Evolutionary conservation across 2,113 vertebrate species (phyloP), one percentile per base, ranked within the genome.

Genomic region (Sclerurus mexicanus): DNA sequence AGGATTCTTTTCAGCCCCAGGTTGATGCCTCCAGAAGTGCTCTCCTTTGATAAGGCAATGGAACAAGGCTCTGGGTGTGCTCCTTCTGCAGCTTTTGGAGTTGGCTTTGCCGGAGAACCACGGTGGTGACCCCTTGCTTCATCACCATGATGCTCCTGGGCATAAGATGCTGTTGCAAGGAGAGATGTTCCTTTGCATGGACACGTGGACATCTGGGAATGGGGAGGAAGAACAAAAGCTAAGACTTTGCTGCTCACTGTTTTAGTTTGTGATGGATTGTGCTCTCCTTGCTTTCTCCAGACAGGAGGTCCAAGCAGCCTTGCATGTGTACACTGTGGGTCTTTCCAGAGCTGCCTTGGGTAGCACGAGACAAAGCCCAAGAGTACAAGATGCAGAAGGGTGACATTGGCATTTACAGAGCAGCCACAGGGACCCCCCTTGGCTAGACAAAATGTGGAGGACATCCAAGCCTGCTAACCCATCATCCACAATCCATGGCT

Each of bases 121-220:
- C 1, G 1, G 5, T 6, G 4, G 37, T 47, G 33, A 9, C 10
- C 3, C 14, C 16, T 8, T 75, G 44, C 35, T 47, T 52, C 62
- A 49, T 40, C 62, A 33, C 13, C 8, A n/a, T 0, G 2, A 22
- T 28, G 35, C 23, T 93, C 22, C 52, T 22, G 77, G 56, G 35
- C 47, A 31, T 0, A 1, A 22, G 11, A n/a, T 52, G 12, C 39
- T 46, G 11, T n/a, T 27, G 20, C 25, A 64, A 67, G 46, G 25
- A 85, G 10, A 85, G 15, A 27, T 63, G 23, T 16, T 59, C 31
- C 12, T 15, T 63, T 39, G 39, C 0, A 0, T 33, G n/a, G 40
- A 14, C 49, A 60, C 15, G 2, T 12, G 79, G 60, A 3, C 8
- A 13, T 39, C 47, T 58, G 35, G 12, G 10, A 69, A 4, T 2